Base-by-base conservation (phyloP, 2,888 invertebrate genomes). In the Pimpla rufipes region DNA sequence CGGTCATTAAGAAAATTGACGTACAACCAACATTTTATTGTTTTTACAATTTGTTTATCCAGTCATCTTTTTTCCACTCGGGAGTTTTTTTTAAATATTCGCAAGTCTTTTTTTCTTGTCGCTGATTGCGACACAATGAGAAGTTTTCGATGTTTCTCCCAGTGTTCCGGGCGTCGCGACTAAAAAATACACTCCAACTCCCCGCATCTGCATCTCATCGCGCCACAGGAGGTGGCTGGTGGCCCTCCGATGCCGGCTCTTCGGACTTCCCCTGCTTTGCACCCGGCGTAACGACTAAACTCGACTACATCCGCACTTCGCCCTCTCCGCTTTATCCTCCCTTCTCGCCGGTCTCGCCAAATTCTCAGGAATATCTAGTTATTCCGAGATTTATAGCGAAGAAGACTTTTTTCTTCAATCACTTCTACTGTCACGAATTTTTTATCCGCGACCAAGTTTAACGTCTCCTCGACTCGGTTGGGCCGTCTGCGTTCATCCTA, bases 311-410 rank as follows among this genome's bases (percentile, higher is more conserved):
- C 42, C 21, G 42, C 29, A 5, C 5, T 7, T 35, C 50, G 8
- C 55, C 52, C 62, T 57, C 55, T 45, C 74, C 10, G 16, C 21
- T 29, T 55, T 45, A 55, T 16, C 21, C 18, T 70, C 47, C 57
- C 18, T n/a, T 59, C 11, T 45, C 64, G n/a, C n/a, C 45, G 42
- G 67, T 68, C 55, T 35, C 50, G 21, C 2, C 8, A 29, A 42
- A 50, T 62, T 83, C 75, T 74, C 75, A 71, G 55, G 62, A 62
- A 78, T 64, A 68, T 74, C 68, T n/a, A n/a, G 23, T 57, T 57
- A 55, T 67, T 42, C 21, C 35, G 21, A 70, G 79, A 83, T 79
- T 79, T 79, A 71, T 74, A 37, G 62, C 37, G 57, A 81, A 74
- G 29, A 82, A 64, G 18, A 45, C 50, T 81, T 78, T 74, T 75